Conservation (phyloP, 2,797 vertebrate species). For the Ptychobarbus kaznakovi region DNA sequence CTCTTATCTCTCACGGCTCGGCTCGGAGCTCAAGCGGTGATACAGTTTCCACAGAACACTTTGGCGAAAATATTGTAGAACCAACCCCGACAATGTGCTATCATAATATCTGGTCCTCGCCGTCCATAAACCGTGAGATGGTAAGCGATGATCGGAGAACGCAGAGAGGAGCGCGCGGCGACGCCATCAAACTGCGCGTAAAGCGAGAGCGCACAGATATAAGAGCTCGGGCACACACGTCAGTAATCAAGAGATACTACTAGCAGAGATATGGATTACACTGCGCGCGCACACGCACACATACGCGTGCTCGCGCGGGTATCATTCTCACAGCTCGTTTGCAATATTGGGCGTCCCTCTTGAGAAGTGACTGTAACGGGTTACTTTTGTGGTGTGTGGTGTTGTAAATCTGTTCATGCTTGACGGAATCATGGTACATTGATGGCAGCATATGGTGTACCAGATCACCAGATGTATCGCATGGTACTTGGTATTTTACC, state of each 20-base stretch:
- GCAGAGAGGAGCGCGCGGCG: constrained; percentile 35
- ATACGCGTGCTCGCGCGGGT: constrained; percentile 63
- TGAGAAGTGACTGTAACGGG: not conserved
- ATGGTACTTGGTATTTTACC: not conserved
- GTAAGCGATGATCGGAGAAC: constrained; percentile 18
- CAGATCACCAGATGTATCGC: not conserved
- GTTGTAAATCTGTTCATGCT: not conserved
- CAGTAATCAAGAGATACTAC: constrained; percentile 39
- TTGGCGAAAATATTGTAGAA: not conserved
- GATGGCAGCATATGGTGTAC: not conserved
- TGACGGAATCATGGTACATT: not conserved
- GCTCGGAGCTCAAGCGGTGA: constrained; percentile 4
- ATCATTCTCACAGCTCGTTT: constrained; percentile 59
- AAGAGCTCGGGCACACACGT: constrained; percentile 27
- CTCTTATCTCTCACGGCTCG: constrained; percentile 11
- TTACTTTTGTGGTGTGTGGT: constrained; percentile 12
- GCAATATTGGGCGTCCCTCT: not conserved
- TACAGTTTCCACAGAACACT: constrained; percentile 6
- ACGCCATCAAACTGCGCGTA: constrained; percentile 48
- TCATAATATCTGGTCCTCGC: not conserved
- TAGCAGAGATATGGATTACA: constrained; percentile 33
- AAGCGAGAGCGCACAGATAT: constrained; percentile 26
- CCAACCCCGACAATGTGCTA: not conserved
- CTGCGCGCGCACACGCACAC: not conserved
- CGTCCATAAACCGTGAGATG: constrained; percentile 10